A percentile compares a stretch with the other conserved stretches of the same genome.
These are phyloP conservation scores for Hypolimnas misippus DNA, from an alignment of 2,888 invertebrate genomes.

Conservation along the genomic window DNA sequence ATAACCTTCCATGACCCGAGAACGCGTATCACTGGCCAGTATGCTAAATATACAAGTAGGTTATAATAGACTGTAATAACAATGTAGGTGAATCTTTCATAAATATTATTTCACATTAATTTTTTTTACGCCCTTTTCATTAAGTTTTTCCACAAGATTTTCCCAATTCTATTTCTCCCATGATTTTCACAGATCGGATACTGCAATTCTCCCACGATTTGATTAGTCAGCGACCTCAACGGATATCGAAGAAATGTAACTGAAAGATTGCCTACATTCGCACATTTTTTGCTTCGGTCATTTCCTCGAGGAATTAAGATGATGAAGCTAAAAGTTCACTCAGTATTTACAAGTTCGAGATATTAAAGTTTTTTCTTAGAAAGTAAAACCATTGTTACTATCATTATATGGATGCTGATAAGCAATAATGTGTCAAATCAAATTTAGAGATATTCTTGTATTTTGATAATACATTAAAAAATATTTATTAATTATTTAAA, in stretches of 20 bases:
- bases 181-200: slow-evolving; percentile 3
- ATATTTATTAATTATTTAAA: too few relatives aligned
- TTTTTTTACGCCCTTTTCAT: neutral
- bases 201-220: slow-evolving; percentile 8
- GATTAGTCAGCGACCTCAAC: slow-evolving; percentile 12
- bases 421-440: too few relatives aligned
- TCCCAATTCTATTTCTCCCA: neutral
- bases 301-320: slow-evolving; percentile 1
- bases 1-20: too few relatives aligned
- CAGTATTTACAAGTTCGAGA: neutral
- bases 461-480: too few relatives aligned
- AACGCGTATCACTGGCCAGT: too few relatives aligned
- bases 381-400: too few relatives aligned
- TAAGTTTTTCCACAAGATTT: neutral
- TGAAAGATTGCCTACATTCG: slow-evolving; percentile 11
- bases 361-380: neutral
- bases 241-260: slow-evolving; percentile 6
- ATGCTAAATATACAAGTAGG: too few relatives aligned
- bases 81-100: neutral
- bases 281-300: neutral
- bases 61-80: neutral
- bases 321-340: neutral
- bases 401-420: too few relatives aligned
- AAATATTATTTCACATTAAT: too few relatives aligned
- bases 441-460: too few relatives aligned